Evolutionary conservation across 2,888 invertebrate genomes (phyloP), one percentile per base, ranked within the genome.

Genomic region (Aplocera efformata): DNA sequence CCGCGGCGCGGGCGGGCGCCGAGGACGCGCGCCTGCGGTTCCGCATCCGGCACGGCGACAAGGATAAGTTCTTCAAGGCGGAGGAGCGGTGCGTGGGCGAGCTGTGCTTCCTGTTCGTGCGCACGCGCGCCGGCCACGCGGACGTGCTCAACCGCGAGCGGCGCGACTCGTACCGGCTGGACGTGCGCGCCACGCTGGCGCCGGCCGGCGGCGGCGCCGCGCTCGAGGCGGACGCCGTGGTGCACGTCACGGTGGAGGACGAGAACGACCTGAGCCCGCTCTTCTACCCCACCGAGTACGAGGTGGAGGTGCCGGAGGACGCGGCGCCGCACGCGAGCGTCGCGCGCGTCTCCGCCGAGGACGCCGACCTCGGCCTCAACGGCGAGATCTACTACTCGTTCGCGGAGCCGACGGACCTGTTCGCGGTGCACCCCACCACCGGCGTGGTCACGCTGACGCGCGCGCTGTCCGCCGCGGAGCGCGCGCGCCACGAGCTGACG

Each of bases 331-430:
- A 98, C 79, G 91, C 92, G 39, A 95, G 94, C 72, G 91, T 98
- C 42, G 81, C 94, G 23, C 91, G 90, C 65, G 95, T 96, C 33
- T 88, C 92, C 22, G 99, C 98, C 0, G 97, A 97, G 67, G 99
- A 99, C 82, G 98, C 99, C 2, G 99, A 99, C 78, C 89, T 96
- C 22, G 99, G 98, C 1, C 90, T 96, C 60, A 99, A 99, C 78
- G 98, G 98, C 0, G 97, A 98, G 86, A 96, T 99, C 60, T 98
- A 98, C 84, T 99, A 98, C 84, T 97, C 96, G 74, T 93, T 99
- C 63, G 89, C 91, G 32, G 93, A 95, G 58, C 90, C 91, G 42
- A 95, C 94, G 28, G 94, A 95, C 66, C 93, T 92, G 61, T 99
- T 98, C 74, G 94, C 96, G 22, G 93, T 99, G 41, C 97, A 99